These are phyloP conservation scores for Atopsyche davidsoni DNA, from an alignment of 1,140 invertebrate species.

Conservation along the genomic window DNA sequence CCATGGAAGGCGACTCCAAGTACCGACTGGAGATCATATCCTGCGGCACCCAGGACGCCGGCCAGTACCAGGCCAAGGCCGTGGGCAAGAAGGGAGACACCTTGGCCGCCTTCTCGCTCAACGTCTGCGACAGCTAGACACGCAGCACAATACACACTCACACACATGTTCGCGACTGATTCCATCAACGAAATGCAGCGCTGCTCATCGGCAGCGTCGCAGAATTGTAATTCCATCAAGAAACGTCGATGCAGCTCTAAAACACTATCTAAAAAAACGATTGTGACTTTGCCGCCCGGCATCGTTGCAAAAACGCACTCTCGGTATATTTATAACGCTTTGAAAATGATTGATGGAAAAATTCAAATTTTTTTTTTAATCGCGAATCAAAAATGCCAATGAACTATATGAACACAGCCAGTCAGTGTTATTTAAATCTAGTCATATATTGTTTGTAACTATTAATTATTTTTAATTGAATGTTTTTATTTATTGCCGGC, in stretches of 20 bases:
- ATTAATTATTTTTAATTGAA: constrained; percentile 21
- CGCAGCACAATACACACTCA: constrained; percentile 29
- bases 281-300: no score
- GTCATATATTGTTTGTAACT: constrained; percentile 19
- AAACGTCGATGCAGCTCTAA: no score
- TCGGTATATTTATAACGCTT: constrained; percentile 3
- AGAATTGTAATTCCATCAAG: no score
- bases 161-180: no score
- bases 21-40: constrained; percentile 71
- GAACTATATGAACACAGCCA: no score
- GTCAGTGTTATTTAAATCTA: constrained; percentile 13
- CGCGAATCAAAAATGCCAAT: neutral
- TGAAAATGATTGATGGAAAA: constrained; percentile 1
- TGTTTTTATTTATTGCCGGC: neutral
- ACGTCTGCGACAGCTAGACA: constrained; percentile 55
- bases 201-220: no score
- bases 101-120: constrained; percentile 78
- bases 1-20: constrained; percentile 68
- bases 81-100: constrained; percentile 77
- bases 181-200: no score
- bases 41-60: constrained; percentile 73
- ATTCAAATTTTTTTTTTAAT: neutral
- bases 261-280: no score
- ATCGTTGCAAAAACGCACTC: no score
- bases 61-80: constrained; percentile 85